Conservation (phyloP, 2,888 invertebrate genomes). For the Hipparchia sbordonii region DNA sequence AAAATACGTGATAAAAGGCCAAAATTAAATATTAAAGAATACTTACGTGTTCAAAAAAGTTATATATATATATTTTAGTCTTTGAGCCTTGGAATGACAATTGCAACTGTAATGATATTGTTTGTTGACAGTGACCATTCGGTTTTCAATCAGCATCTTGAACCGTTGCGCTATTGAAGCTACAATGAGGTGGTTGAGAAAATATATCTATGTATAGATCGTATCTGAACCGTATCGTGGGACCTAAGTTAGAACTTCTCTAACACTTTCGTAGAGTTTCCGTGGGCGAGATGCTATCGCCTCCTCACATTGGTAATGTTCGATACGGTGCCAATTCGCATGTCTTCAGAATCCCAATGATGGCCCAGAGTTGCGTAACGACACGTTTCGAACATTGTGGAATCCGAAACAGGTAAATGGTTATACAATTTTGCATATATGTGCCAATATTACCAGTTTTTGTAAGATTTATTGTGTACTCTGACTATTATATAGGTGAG, state of each 20-base stretch:
- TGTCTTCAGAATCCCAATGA: conserved; percentile 56
- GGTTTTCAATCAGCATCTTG: no score
- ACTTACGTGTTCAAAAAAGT: no score
- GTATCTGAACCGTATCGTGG: conserved; percentile 36
- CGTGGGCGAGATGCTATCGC: conserved; percentile 66
- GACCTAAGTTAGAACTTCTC: conserved; percentile 33
- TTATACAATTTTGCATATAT: conserved; percentile 46
- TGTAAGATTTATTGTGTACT: conserved; percentile 32
- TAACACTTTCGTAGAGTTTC: conserved; percentile 55
- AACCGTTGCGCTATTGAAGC: no score
- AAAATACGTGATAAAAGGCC: no score
- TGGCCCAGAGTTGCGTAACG: conserved; percentile 54
- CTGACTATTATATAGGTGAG: background rate
- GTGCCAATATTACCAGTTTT: conserved; percentile 43
- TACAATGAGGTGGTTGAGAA: no score
- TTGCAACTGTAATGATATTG: no score
- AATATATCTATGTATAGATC: conserved; percentile 14
- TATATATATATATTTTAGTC: no score
- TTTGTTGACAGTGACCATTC: no score
- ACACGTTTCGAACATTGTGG: conserved; percentile 41
- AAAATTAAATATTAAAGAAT: no score
- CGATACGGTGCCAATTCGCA: conserved; percentile 49
- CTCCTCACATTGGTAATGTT: conserved; percentile 45
- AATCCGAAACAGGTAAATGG: conserved; percentile 53
- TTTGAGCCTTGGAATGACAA: no score